Evolutionary conservation across 2,797 vertebrate genomes (phyloP).

Genomic region (Rhinoraja longicauda): DNA sequence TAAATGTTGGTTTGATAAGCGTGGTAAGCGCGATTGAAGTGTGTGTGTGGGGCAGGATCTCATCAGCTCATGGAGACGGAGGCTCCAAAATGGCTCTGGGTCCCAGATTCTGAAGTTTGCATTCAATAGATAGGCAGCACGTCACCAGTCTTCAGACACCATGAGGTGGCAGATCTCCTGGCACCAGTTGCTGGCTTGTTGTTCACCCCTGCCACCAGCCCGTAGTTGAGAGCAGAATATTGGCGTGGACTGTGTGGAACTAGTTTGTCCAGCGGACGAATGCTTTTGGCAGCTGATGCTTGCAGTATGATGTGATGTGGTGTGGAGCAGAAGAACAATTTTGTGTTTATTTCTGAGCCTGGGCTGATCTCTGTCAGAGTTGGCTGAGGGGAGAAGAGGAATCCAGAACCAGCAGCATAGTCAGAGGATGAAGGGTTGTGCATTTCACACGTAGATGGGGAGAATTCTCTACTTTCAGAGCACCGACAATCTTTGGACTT

Average conservation of each 20-base stretch:
- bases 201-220: not conserved
- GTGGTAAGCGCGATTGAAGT: not conserved
- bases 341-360: not conserved
- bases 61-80: too few relatives aligned
- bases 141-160: not conserved
- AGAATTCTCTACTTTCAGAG: too few relatives aligned
- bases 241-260: too few relatives aligned
- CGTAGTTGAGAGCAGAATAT: not conserved
- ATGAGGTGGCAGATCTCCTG: not conserved
- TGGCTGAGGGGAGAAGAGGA: too few relatives aligned
- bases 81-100: too few relatives aligned
- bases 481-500: too few relatives aligned
- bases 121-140: too few relatives aligned
- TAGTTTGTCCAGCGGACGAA: not conserved
- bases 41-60: too few relatives aligned
- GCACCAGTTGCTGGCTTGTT: not conserved
- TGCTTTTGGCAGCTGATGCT: not conserved
- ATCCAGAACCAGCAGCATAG: too few relatives aligned
- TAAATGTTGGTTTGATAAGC: not conserved
- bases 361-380: not conserved
- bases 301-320: not conserved
- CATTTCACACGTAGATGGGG: too few relatives aligned
- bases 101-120: too few relatives aligned
- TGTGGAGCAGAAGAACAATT: not conserved
- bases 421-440: too few relatives aligned